Evolutionary conservation across 2,113 vertebrate species (phyloP).

Genomic region (Corythaixoides concolor): DNA sequence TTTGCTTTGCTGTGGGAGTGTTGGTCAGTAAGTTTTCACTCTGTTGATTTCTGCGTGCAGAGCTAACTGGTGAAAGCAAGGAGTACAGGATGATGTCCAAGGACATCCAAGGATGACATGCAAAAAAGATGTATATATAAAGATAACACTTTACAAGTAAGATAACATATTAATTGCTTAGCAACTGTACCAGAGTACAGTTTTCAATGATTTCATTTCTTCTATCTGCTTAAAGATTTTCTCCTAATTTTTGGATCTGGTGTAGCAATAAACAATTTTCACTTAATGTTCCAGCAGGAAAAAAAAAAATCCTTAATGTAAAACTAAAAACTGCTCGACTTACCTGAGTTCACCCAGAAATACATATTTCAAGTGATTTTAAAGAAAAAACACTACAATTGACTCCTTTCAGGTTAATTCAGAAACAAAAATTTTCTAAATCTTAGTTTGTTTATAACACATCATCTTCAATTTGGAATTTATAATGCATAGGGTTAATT

Average conservation of each 20-base stretch:
- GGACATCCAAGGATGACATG: neutral
- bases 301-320: neutral
- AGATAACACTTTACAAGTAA: neutral
- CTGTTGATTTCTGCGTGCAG: neutral
- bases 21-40: neutral
- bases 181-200: neutral
- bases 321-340: neutral
- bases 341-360: neutral
- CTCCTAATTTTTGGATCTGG: neutral
- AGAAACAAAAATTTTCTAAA: neutral
- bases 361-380: neutral
- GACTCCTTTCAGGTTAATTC: neutral
- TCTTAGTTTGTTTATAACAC: neutral
- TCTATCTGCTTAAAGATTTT: neutral
- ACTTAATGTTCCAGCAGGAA: neutral
- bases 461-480: neutral
- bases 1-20: neutral
- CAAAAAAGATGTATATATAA: neutral
- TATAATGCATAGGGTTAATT: neutral
- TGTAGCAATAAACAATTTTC: neutral
- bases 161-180: neutral
- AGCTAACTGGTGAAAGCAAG: neutral
- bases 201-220: neutral
- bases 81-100: neutral
- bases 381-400: neutral